Percentiles rank a stretch among this genome's conserved stretches.
Evolutionary conservation across 2,797 vertebrate genomes (phyloP).

Genomic region (Gymnocypris eckloni): DNA sequence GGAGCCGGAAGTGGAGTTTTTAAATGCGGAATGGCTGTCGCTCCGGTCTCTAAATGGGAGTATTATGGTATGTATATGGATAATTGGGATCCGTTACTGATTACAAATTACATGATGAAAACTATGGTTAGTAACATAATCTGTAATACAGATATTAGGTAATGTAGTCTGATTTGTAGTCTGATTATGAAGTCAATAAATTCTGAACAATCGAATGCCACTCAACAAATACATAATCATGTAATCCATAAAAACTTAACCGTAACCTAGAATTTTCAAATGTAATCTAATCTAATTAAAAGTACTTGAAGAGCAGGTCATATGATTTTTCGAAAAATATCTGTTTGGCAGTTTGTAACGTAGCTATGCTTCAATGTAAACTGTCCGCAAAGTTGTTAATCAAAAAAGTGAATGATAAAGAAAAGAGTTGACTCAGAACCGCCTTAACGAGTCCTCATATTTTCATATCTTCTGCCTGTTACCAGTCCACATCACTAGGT

Average conservation of each 20-base stretch:
- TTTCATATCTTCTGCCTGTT: too few relatives aligned
- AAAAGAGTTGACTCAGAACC: too few relatives aligned
- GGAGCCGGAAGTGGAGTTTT: conserved; percentile 91
- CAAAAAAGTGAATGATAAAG: too few relatives aligned
- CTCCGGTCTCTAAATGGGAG: conserved; percentile 93
- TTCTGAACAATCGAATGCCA: background rate
- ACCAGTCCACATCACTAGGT: too few relatives aligned
- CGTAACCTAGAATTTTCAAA: background rate
- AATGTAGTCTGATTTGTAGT: background rate
- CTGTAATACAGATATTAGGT: background rate
- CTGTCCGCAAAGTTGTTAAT: too few relatives aligned
- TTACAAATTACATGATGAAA: background rate
- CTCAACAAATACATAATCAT: background rate
- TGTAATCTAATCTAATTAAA: background rate
- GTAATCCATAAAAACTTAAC: background rate
- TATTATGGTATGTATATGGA: conserved; percentile 88
- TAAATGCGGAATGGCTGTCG: conserved; percentile 97
- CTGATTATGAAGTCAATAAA: too few relatives aligned
- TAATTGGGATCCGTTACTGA: background rate
- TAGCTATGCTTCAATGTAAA: too few relatives aligned
- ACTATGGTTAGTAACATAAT: background rate
- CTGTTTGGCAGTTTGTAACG: too few relatives aligned
- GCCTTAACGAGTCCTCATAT: too few relatives aligned
- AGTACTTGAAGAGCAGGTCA: too few relatives aligned
- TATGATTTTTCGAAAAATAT: too few relatives aligned